phyloP scores from a whole-genome alignment of 2,888 invertebrate species.

The Phaedon cochleariae region DNA sequence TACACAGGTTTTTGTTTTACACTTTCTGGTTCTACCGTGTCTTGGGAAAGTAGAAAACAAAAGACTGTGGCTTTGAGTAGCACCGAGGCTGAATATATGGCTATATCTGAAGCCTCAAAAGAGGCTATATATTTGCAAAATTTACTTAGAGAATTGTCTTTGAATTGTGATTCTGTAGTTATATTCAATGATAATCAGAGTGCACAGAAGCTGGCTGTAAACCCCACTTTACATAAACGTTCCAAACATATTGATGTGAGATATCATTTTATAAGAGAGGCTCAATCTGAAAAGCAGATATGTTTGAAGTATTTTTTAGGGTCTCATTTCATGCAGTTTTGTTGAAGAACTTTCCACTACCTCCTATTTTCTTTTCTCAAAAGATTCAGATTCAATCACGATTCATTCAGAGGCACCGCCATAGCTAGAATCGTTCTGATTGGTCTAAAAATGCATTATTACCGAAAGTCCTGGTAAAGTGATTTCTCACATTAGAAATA shows the following conservation, averaged over 20 bases:
- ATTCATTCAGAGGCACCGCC: too few species aligned
- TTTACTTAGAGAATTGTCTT: conserved; percentile 19
- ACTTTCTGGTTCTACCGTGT: conserved; percentile 43
- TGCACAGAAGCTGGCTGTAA: conserved; percentile 24
- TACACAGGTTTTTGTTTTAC: conserved; percentile 49
- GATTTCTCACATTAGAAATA: too few species aligned
- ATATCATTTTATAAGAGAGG: conserved; percentile 27
- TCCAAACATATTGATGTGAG: conserved; percentile 29
- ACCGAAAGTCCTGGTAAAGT: too few species aligned
- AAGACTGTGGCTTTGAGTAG: too few species aligned
- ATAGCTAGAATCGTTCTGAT: too few species aligned
- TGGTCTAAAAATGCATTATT: too few species aligned
- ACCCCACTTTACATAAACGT: conserved; percentile 7
- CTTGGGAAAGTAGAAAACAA: conserved; percentile 49
- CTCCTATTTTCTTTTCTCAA: too few species aligned
- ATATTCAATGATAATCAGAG: conserved; percentile 34
- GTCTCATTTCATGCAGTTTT: too few species aligned
- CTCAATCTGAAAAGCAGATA: conserved; percentile 16
- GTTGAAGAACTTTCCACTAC: too few species aligned
- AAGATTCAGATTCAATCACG: too few species aligned
- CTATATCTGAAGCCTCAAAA: conserved; percentile 44
- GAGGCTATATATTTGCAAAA: conserved; percentile 37
- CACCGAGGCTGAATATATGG: conserved; percentile 51
- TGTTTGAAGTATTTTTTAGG: conserved; percentile 8
- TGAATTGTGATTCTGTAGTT: background rate